These are phyloP conservation scores for Schizaphis graminum DNA, from an alignment of 2,888 invertebrate species.

Conservation along the genomic window DNA sequence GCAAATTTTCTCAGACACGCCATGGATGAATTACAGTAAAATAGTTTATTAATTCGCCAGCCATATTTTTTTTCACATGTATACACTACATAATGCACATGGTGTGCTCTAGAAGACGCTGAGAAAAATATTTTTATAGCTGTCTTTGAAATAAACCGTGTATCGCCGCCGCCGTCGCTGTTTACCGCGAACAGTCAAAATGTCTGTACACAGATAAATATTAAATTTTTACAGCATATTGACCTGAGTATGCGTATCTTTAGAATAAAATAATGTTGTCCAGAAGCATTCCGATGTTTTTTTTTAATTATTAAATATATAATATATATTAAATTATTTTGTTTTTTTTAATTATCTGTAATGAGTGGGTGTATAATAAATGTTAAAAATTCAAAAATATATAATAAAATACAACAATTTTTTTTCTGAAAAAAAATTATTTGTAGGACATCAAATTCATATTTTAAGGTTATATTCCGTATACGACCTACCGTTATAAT, in stretches of 20 bases:
- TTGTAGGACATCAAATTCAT: no score
- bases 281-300: neutral
- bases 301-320: no score
- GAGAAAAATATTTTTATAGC: neutral
- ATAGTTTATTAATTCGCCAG: neutral
- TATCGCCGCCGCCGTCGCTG: neutral
- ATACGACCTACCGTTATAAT: no score
- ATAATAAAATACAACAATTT: no score
- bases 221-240: neutral
- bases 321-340: no score
- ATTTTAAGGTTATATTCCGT: no score
- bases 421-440: no score
- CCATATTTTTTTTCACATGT: neutral
- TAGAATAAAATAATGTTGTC: neutral
- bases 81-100: neutral
- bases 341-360: no score
- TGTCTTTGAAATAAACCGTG: neutral
- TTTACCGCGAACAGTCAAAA: neutral
- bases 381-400: no score
- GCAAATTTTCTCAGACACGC: neutral
- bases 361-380: no score
- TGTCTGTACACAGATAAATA: neutral
- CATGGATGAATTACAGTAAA: neutral
- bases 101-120: neutral
- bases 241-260: neutral